These are phyloP conservation scores for Glossosoma conforme DNA, from an alignment of 1,140 invertebrate genomes.

Conservation along the genomic window DNA sequence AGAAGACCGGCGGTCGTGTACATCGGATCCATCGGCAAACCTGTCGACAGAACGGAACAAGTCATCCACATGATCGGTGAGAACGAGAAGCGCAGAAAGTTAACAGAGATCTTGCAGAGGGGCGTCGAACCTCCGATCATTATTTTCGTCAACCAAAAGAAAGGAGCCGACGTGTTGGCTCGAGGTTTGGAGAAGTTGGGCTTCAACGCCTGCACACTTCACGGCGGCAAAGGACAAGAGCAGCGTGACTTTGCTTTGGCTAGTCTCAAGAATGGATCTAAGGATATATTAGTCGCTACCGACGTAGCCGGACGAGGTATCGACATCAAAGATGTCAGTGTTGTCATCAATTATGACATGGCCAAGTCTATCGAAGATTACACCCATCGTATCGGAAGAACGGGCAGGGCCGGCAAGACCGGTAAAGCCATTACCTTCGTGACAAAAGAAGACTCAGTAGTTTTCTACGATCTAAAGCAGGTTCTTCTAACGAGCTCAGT, in stretches of 20 bases:
- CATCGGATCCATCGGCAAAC: conserved; percentile 97
- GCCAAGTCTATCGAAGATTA: conserved; percentile 99
- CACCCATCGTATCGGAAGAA: conserved; percentile 98
- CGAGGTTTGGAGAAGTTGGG: conserved; percentile 96
- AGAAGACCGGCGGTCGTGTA: conserved; percentile 96
- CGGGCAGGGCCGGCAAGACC: conserved; percentile 96
- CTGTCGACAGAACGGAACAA: conserved; percentile 96
- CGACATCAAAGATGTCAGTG: conserved; percentile 97
- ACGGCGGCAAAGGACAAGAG: conserved; percentile 99
- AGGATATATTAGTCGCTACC: conserved; percentile 99
- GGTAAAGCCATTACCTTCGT: conserved; percentile 95
- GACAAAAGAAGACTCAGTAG: conserved; percentile 91
- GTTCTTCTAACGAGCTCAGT: conserved; percentile 85
- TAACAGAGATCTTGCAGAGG: conserved; percentile 79
- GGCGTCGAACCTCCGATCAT: conserved; percentile 96
- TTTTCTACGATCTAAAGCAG: conserved; percentile 98
- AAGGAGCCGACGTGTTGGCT: conserved; percentile 96
- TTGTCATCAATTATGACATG: conserved; percentile 99
- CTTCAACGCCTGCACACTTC: conserved; percentile 94
- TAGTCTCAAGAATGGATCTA: conserved; percentile 88
- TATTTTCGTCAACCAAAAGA: conserved; percentile 99
- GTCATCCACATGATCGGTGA: conserved; percentile 94
- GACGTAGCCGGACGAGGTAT: conserved; percentile 99
- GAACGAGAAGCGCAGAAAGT: conserved; percentile 86
- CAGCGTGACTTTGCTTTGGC: conserved; percentile 97